phyloP scores from a whole-genome alignment of 2,888 invertebrate species.

The Chloromyia formosa region DNA sequence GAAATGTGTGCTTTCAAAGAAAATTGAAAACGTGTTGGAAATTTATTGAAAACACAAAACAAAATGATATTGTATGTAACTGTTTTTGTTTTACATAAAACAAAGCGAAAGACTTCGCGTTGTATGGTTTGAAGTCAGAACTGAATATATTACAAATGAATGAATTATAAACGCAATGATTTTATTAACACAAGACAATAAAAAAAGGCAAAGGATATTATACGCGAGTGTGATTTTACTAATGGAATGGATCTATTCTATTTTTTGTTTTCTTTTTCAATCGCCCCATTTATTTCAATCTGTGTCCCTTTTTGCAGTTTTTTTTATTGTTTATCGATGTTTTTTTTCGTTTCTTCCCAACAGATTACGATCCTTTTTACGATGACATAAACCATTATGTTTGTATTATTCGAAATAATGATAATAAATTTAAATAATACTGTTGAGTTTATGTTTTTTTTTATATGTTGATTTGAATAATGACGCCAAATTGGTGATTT shows the following conservation, averaged over 20 bases:
- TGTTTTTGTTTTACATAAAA: too few relatives aligned
- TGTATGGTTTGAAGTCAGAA: too few relatives aligned
- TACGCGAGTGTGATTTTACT: slow-evolving; percentile 22
- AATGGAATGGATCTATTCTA: slow-evolving; percentile 13
- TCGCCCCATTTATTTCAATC: not conserved
- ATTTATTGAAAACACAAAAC: too few relatives aligned
- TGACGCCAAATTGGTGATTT: too few relatives aligned
- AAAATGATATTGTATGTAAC: too few relatives aligned
- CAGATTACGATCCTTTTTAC: slow-evolving; percentile 29
- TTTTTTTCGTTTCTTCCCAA: slow-evolving; percentile 1
- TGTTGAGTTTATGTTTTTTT: too few relatives aligned
- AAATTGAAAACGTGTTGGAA: too few relatives aligned
- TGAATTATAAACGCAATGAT: not conserved
- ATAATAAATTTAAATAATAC: too few relatives aligned
- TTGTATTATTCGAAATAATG: too few relatives aligned
- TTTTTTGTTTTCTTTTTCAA: slow-evolving; percentile 3
- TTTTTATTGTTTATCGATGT: not conserved
- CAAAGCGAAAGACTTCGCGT: too few relatives aligned
- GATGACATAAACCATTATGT: slow-evolving; percentile 21
- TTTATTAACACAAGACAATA: slow-evolving; percentile 27
- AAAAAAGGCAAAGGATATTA: slow-evolving; percentile 9
- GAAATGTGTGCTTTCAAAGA: too few relatives aligned
- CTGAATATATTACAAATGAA: not conserved
- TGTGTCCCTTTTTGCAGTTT: not conserved
- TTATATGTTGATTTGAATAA: too few relatives aligned